These are phyloP conservation scores for Phalacrocorax brasilianus DNA, from an alignment of 2,113 vertebrate species.

Conservation along the genomic window DNA sequence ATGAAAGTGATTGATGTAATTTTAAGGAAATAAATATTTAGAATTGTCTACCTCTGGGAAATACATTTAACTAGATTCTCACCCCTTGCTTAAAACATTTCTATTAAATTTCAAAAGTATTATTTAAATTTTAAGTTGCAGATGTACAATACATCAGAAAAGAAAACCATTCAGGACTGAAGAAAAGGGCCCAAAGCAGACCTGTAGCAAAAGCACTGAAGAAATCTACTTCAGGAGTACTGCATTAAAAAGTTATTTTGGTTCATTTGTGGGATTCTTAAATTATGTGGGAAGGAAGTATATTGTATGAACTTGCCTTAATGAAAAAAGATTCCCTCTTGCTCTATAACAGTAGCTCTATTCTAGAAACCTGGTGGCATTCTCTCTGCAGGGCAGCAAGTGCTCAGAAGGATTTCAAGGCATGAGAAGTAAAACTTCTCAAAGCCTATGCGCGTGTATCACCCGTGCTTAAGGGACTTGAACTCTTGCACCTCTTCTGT, in stretches of 20 bases:
- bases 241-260: not conserved
- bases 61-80: not conserved
- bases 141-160: not conserved
- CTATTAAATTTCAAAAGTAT: not conserved
- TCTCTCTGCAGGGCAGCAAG: not conserved
- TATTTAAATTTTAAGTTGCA: not conserved
- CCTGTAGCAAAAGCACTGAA: not conserved
- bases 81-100: not conserved
- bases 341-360: not conserved
- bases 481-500: not conserved
- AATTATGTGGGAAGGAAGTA: not conserved
- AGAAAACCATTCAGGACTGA: not conserved
- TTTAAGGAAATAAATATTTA: not conserved
- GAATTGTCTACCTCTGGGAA: not conserved
- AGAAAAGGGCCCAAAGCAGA: not conserved
- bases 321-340: not conserved
- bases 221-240: not conserved
- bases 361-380: not conserved
- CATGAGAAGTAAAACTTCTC: not conserved
- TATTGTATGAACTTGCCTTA: not conserved
- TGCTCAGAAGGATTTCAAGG: not conserved
- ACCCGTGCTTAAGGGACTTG: not conserved
- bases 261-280: not conserved
- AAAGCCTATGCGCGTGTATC: not conserved
- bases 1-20: not conserved